Evolutionary conservation across 2,113 vertebrate genomes (phyloP), one percentile per base, ranked within the genome.

Genomic region (Scatophagus argus): DNA sequence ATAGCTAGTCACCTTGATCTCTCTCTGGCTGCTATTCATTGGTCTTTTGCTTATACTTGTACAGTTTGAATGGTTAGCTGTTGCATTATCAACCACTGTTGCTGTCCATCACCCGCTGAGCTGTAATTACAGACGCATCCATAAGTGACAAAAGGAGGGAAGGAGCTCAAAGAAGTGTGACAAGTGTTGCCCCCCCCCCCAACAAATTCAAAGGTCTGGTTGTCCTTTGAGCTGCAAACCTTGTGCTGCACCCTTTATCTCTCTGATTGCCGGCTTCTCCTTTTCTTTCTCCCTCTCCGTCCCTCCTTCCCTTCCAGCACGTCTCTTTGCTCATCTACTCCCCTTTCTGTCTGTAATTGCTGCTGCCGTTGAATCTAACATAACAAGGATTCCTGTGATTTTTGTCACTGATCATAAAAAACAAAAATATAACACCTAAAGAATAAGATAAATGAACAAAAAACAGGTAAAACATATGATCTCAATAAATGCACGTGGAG

Each of bases 71-170:
- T 61, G 59, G 55, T 72, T 78, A 60, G 79, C 71, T 1, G 14
- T 69, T 55, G 65, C 87, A 82, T 83, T 77, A 83, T 76, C 78
- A 43, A 64, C 66, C 54, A 51, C 69, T 36, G 73, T 75, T 51
- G 82, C 60, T 68, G 83, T 51, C 74, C 61, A 46, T 72, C 64
- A 52, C 58, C 23, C 64, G 77, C 68, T 54, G 16, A 36, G 74
- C 81, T 85, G 79, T 86, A 89, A 88, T 89, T 88, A 90, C 70
- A 87, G 83, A 71, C n/a, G 19, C 70, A 77, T 81, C 70, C 87
- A 81, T 52, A 65, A 31, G 83, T 79, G 74, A 92, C 71, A 79
- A 89, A 88, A 86, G 65, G 63, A 76, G 63, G 67, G 63, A 76
- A 60, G 67, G 75, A 46, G 71, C 64, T 78, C 19, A 68, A 71